These are phyloP conservation scores for Sebastes elongatus DNA, from an alignment of 2,797 vertebrate species.

Conservation along the genomic window DNA sequence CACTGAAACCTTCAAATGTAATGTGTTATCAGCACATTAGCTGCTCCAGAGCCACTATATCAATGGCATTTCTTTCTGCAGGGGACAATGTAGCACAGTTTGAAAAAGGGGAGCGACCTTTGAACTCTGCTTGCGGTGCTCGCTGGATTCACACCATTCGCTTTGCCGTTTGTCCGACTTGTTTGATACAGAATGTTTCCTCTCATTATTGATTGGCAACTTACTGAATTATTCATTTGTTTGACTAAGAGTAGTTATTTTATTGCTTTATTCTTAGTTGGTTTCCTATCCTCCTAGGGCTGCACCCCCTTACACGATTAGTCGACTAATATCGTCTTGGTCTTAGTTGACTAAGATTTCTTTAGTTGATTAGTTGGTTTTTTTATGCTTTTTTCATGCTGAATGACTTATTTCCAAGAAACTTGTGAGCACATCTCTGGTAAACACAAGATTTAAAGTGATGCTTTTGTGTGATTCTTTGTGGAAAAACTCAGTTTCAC, in stretches of 20 bases:
- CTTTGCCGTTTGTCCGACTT: background rate
- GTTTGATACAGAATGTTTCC: background rate
- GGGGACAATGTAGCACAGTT: conserved; percentile 46
- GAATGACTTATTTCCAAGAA: no score
- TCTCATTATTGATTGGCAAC: background rate
- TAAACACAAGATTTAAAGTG: no score
- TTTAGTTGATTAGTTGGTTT: no score
- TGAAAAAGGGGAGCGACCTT: conserved; percentile 44
- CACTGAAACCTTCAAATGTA: conserved; percentile 73
- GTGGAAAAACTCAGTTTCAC: no score
- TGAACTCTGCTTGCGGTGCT: conserved; percentile 41
- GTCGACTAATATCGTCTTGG: no score
- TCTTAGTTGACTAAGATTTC: no score
- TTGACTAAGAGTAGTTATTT: background rate
- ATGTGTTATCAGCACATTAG: conserved; percentile 77
- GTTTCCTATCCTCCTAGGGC: background rate
- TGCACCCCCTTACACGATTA: no score
- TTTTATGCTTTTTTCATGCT: no score
- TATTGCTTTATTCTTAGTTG: background rate
- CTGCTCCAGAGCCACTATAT: conserved; percentile 58
- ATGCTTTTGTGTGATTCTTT: no score
- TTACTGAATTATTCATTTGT: background rate
- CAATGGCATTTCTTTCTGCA: conserved; percentile 52
- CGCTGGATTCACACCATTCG: background rate
- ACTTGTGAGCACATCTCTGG: no score